A percentile compares a stretch with the other conserved stretches of the same genome.
Conservation (phyloP, 1,140 invertebrate species). For the Drosophila lini region DNA sequence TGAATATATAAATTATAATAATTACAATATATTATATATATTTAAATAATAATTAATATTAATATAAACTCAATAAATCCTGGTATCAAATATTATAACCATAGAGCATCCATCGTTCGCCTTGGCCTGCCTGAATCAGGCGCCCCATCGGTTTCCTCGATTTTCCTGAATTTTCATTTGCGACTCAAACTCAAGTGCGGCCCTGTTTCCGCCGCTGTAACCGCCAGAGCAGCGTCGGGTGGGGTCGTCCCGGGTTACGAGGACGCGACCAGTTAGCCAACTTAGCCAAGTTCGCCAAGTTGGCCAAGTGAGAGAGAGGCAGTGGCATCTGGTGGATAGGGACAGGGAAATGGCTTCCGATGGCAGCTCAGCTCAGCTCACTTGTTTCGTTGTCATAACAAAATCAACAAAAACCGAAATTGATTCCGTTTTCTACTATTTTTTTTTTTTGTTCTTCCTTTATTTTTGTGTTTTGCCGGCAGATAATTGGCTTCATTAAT, state of each 20-base stretch:
- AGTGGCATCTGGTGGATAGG: conserved; percentile 1
- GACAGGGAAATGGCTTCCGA: conserved; percentile 16
- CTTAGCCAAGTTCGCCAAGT: conserved; percentile 16
- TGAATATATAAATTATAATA: too few species aligned
- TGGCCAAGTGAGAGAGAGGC: conserved; percentile 11
- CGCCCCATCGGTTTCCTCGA: not conserved
- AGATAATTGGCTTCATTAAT: conserved; percentile 49
- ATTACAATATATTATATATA: too few species aligned
- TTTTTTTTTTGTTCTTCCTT: not conserved
- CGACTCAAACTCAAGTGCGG: conserved; percentile 24
- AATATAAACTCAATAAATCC: too few species aligned
- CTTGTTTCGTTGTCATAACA: conserved; percentile 77
- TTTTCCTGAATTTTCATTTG: conserved; percentile 16
- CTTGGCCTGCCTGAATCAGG: not conserved
- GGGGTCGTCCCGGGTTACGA: conserved; percentile 41
- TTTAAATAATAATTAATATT: too few species aligned
- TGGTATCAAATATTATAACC: too few species aligned
- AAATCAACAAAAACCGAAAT: conserved; percentile 66
- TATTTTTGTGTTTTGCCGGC: not conserved
- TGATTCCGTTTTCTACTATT: conserved; percentile 12
- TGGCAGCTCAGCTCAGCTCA: conserved; percentile 21
- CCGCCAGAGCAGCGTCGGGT: not conserved
- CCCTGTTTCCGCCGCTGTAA: conserved; percentile 10
- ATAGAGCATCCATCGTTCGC: not conserved
- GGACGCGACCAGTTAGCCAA: conserved; percentile 16